Percentiles rank a stretch among this genome's conserved stretches.
Evolutionary conservation across 2,797 vertebrate species (phyloP).

Genomic region (Argyrosomus regius): DNA sequence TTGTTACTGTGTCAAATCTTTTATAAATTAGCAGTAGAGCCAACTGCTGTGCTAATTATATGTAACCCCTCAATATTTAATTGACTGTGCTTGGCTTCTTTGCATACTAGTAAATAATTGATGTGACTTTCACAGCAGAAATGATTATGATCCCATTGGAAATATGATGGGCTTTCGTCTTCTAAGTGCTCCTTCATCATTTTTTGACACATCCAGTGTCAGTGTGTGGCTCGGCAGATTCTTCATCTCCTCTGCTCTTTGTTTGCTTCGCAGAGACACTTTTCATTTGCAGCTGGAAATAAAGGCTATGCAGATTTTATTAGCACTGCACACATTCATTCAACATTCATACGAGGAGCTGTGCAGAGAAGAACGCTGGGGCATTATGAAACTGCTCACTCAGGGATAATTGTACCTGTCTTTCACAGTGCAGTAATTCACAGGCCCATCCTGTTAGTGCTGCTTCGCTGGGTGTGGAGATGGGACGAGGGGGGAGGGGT

Average conservation of each 20-base stretch:
- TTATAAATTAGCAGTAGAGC: slow-evolving; percentile 23
- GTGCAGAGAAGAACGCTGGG: slow-evolving; percentile 23
- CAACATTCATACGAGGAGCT: slow-evolving; percentile 52
- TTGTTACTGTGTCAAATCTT: slow-evolving; percentile 21
- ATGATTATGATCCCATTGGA: slow-evolving; percentile 42
- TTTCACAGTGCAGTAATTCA: slow-evolving; percentile 51
- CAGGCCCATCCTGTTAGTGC: slow-evolving; percentile 56
- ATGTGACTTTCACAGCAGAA: slow-evolving; percentile 26
- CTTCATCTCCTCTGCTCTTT: slow-evolving; percentile 6
- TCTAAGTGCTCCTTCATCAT: slow-evolving; percentile 31
- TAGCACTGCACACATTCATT: slow-evolving; percentile 9
- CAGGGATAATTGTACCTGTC: slow-evolving; percentile 59
- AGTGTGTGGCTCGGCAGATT: not conserved
- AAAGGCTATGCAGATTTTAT: slow-evolving; percentile 39
- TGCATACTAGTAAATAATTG: slow-evolving; percentile 50
- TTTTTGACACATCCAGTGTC: slow-evolving; percentile 16
- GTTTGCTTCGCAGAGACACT: slow-evolving; percentile 16
- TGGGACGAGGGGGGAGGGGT: slow-evolving; percentile 7
- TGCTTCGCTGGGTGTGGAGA: slow-evolving; percentile 36
- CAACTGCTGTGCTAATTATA: slow-evolving; percentile 44
- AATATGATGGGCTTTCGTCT: slow-evolving; percentile 13
- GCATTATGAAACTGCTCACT: slow-evolving; percentile 54
- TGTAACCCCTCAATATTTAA: slow-evolving; percentile 55
- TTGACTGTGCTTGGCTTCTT: slow-evolving; percentile 30
- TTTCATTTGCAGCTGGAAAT: slow-evolving; percentile 38